Base-by-base conservation (phyloP, 2,888 invertebrate species). In the Teinopalpus imperialis region DNA sequence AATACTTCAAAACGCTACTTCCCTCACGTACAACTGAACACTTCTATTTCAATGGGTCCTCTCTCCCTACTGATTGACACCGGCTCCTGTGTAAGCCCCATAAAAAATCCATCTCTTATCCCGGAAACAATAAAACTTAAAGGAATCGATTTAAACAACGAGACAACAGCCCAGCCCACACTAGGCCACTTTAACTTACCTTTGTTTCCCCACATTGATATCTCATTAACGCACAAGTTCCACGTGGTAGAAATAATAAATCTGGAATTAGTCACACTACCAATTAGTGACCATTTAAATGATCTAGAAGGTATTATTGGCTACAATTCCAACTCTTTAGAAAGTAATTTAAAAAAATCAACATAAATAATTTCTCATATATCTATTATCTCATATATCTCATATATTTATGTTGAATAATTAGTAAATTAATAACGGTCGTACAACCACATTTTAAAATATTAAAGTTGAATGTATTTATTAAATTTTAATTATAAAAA, bases 131-230 rank as follows among this genome's bases (percentile, higher is more conserved):
- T 27, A 2, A 27, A 27, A 27, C 27, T 27, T 27, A 9, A 8
- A 8, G 27, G 9, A 8, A 8, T 27, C 10, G n/a, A 27, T 24
- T 24, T 7, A 8, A 27, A 27, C 10, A 27, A 24, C n/a, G 24
- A 27, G 8, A 27, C 27, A 9, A 27, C 27, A n/a, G n/a, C n/a
- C n/a, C n/a, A n/a, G 10, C 27, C 27, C 4, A 27, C 27, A 8
- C 27, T 27, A 27, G 27, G 4, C n/a, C 10, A 27, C 27, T 27
- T 8, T 8, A 10, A 27, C 27, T n/a, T 27, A 27, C 27, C 27
- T 9, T 10, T 27, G 2, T 27, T 27, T 8, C n/a, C 27, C 2
- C 27, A 27, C 5, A 27, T 27, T 27, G 27, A 27, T 27, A 27
- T 9, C 27, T 8, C 27, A 27, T 3, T 27, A 27, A 27, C 27